Evolutionary conservation across 2,113 vertebrate species (phyloP).

Genomic region (Euleptes europaea): DNA sequence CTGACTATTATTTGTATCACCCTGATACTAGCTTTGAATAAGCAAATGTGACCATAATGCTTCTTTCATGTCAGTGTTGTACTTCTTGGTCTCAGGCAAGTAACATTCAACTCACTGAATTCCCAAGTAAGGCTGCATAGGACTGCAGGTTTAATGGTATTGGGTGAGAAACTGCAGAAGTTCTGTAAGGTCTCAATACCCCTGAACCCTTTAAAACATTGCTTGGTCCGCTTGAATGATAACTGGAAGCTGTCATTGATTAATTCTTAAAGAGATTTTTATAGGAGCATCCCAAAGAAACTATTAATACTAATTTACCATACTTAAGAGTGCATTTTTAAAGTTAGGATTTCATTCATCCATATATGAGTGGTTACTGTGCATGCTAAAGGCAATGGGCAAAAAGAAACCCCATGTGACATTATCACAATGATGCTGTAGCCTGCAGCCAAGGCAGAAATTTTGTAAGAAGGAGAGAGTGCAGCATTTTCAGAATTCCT

Average conservation of each 20-base stretch:
- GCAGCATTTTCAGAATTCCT: conserved; percentile 32
- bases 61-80: background rate
- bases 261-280: background rate
- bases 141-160: background rate
- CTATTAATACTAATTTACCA: background rate
- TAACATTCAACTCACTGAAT: background rate
- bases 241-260: background rate
- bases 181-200: background rate
- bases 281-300: background rate
- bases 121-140: background rate
- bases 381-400: conserved; percentile 12
- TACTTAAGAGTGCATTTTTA: conserved; percentile 17
- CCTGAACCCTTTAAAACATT: background rate
- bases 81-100: background rate
- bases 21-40: background rate
- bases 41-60: background rate
- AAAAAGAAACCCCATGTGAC: background rate
- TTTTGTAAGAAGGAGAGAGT: conserved; percentile 27
- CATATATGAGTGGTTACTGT: conserved; percentile 13
- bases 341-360: background rate
- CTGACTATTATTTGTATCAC: background rate
- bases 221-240: background rate
- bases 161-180: background rate
- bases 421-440: background rate
- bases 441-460: background rate